Conservation (phyloP, 1,140 invertebrate species). For the Heliconius nattereri region DNA sequence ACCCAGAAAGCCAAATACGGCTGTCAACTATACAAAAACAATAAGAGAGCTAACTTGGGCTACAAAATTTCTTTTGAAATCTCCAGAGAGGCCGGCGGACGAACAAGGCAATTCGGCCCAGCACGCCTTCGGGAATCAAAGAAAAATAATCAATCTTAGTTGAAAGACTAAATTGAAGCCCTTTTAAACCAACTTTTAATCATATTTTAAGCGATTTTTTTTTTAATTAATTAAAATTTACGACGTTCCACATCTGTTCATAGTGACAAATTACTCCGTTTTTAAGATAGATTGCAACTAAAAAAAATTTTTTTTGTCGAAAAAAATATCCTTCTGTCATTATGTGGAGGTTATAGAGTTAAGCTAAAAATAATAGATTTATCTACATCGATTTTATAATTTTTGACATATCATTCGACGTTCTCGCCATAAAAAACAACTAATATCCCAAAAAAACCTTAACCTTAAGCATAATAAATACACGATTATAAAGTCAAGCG, state of each 20-base stretch:
- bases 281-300: too few relatives aligned
- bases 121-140: constrained; percentile 28
- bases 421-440: not conserved
- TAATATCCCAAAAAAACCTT: not conserved
- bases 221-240: too few relatives aligned
- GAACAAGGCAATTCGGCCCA: constrained; percentile 22
- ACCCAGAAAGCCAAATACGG: not conserved
- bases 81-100: constrained; percentile 15
- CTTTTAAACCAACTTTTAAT: constrained; percentile 14
- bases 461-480: not conserved
- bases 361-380: too few relatives aligned
- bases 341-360: too few relatives aligned
- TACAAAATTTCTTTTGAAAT: constrained; percentile 19
- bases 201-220: constrained; percentile 12
- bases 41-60: constrained; percentile 20
- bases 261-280: too few relatives aligned
- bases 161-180: not conserved
- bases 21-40: constrained; percentile 15
- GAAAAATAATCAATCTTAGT: constrained; percentile 32
- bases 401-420: too few relatives aligned
- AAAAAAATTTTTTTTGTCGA: too few relatives aligned
- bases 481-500: constrained; percentile 1
- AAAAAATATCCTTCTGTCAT: too few relatives aligned
- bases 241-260: too few relatives aligned
- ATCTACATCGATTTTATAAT: too few relatives aligned